Conservation (phyloP, 2,113 vertebrate genomes). For the Anhinga anhinga region DNA sequence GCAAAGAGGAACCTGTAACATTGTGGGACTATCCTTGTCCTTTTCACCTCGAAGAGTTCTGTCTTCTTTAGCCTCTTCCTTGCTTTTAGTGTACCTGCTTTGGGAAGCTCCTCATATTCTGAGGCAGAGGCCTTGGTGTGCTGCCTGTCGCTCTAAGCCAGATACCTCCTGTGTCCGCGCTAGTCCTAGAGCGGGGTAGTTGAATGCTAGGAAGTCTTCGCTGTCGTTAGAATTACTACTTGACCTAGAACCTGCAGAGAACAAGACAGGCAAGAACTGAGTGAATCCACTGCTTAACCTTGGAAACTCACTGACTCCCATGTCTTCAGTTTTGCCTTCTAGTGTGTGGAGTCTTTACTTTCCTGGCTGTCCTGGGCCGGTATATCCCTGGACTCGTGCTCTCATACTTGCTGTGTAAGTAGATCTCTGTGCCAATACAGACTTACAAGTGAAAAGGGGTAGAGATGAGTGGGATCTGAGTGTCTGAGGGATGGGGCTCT, state of each 20-base stretch:
- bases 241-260: not conserved
- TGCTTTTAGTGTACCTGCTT: not conserved
- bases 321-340: constrained; percentile 89
- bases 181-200: accelerated
- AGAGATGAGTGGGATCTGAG: not conserved
- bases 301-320: constrained; percentile 28
- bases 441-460: not conserved
- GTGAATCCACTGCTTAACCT: not conserved
- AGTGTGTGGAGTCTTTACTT: constrained; percentile 84
- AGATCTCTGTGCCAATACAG: not conserved
- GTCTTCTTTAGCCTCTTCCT: not conserved
- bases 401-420: constrained; percentile 91
- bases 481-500: not conserved
- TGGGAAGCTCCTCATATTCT: not conserved
- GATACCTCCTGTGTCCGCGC: not conserved
- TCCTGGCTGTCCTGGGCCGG: constrained; percentile 85
- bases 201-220: not conserved
- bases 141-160: not conserved
- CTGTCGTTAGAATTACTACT: not conserved
- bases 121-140: not conserved
- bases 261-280: not conserved
- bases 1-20: not conserved
- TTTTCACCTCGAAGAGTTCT: not conserved
- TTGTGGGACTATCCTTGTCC: not conserved
- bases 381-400: constrained; percentile 90